A percentile compares a stretch with the other conserved stretches of the same genome.
phyloP scores from a whole-genome alignment of 2,113 vertebrate genomes.

The Paramisgurnus dabryanus region DNA sequence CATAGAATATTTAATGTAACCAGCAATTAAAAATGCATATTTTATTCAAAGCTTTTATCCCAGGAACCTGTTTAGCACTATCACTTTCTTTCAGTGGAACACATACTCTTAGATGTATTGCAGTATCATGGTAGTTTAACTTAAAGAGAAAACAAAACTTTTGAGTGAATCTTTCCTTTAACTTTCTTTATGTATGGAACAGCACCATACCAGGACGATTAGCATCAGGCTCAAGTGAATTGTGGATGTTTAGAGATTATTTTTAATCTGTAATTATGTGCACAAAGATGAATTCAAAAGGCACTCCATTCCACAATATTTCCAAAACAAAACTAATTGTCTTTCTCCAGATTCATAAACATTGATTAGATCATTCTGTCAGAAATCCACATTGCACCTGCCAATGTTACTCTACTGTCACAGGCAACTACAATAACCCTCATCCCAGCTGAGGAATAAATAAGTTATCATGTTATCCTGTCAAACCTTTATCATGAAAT shows the following conservation, averaged over 20 bases:
- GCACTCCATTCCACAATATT: background rate
- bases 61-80: background rate
- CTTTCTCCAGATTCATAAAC: background rate
- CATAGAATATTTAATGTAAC: background rate
- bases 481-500: conserved; percentile 3
- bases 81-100: background rate
- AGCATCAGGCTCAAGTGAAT: too few relatives aligned
- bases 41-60: background rate
- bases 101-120: background rate
- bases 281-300: too few relatives aligned
- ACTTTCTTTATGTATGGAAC: too few relatives aligned
- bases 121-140: too few relatives aligned
- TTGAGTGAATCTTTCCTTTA: too few relatives aligned
- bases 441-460: conserved; percentile 4
- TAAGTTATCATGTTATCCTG: background rate
- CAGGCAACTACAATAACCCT: background rate
- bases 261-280: too few relatives aligned
- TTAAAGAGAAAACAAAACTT: too few relatives aligned
- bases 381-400: conserved; percentile 4
- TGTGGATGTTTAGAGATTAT: too few relatives aligned
- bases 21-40: conserved; percentile 3
- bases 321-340: background rate
- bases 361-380: background rate
- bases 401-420: background rate
- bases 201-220: too few relatives aligned